Evolutionary conservation across 2,797 vertebrate species (phyloP).

Genomic region (Masticophis lateralis): DNA sequence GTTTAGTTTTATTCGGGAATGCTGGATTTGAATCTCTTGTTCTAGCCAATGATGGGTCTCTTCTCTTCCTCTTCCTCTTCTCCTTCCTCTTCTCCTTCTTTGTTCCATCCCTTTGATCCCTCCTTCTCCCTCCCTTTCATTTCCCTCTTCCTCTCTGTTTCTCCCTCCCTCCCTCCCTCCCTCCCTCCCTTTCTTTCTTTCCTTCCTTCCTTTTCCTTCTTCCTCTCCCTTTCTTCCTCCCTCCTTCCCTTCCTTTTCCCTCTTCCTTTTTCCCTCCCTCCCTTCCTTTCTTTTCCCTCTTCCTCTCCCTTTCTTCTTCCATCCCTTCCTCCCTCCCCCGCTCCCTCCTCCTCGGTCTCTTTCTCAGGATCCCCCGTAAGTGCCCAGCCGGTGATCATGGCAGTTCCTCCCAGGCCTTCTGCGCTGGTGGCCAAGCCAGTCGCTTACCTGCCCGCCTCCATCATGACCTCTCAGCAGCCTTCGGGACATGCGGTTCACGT

Average conservation of each 20-base stretch:
- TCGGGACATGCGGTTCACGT: constrained; percentile 86
- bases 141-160: too few species aligned
- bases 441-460: constrained; percentile 85
- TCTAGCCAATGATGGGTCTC: neutral
- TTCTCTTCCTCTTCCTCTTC: neutral
- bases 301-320: rapidly evolving
- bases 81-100: too few species aligned
- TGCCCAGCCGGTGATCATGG: constrained; percentile 92
- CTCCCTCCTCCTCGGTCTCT: neutral
- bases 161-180: too few species aligned
- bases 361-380: constrained; percentile 89
- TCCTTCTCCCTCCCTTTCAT: too few species aligned
- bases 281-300: too few species aligned
- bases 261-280: too few species aligned
- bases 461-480: constrained; percentile 79
- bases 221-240: rapidly evolving
- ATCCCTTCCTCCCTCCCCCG: rapidly evolving
- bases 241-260: rapidly evolving
- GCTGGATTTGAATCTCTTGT: neutral
- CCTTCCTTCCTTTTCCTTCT: too few species aligned
- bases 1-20: neutral
- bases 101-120: too few species aligned
- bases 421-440: constrained; percentile 83
- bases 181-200: too few species aligned
- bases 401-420: constrained; percentile 82